Evolutionary conservation across 2,113 vertebrate species (phyloP), one percentile per base, ranked within the genome.

Genomic region (Elephantulus edwardii): DNA sequence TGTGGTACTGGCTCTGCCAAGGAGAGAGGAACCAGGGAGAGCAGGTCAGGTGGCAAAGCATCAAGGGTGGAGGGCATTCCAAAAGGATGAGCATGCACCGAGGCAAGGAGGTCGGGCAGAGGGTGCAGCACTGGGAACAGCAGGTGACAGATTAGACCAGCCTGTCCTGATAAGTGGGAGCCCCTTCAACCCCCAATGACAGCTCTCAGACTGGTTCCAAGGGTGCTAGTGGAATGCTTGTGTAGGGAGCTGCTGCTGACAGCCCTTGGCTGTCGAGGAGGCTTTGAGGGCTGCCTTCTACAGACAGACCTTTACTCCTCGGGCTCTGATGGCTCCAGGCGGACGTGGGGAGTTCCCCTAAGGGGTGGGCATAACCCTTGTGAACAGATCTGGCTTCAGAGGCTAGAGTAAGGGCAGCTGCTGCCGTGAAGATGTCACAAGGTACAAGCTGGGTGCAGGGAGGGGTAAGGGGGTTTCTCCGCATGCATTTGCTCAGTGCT

Each of bases 381-480:
- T 54, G 91, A 89, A 72, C 35, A 8, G 46, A 14, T 78, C 66
- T 58, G 62, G 71, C 42, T 71, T 76, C 56, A 14, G 66, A 68
- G 85, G 46, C 40, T 33, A 3, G 6, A 62, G 42, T 19, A 46
- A 80, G 30, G 87, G 71, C 91, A 88, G 76, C 58, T 91, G 75
- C 88, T 66, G 26, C 0, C 42, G 64, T 11, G 13, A 75, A 85
- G 90, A 60, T 87, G 88, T 95, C 95, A 93, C 91, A 70, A 90
- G 92, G 88, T 52, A 35, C 33, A 81, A 70, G 60, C 44, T 60
- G 54, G 81, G 81, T 82, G n/a, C 38, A 12, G 30, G 24, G 83
- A 46, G 64, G 50, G 40, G 17, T 14, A 52, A 91, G 89, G 85
- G 94, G 82, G 40, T 82, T 91, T 95, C 90, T 95, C 58, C 10